Base-by-base conservation (phyloP, 2,888 invertebrate genomes). In the Hirtodrosophila duncani region DNA sequence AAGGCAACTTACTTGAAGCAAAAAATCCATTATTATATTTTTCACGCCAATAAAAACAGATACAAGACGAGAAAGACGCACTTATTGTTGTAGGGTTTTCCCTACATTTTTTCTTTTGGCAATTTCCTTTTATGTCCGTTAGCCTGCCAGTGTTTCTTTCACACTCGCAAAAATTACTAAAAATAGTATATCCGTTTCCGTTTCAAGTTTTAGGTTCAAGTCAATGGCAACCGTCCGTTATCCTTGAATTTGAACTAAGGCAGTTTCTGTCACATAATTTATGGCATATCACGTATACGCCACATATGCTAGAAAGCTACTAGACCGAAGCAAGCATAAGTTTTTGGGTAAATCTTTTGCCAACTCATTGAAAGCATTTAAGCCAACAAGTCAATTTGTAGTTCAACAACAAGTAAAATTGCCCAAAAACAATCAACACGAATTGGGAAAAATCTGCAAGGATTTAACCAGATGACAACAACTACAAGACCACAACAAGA, bases 31-130 rank as follows among this genome's bases (percentile, higher is more conserved):
- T 75, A 75, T 80, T 77, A 75, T 65, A 77, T 75, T 77, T 80
- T 75, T 80, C 80, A 75, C 80, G 72, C 80, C 74, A 77, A 80
- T 75, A 69, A 80, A 77, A 80, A 60, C 70, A 79, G 75, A 70
- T 55, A 80, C 78, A 77, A 68, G 71, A 58, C 44, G 36, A 29
- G 34, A 42, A 39, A 44, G 31, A 44, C 23, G n/a, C 4, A 21
- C 18, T 26, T 41, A 7, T 29, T 43, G 33, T 17, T 45, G 17
- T 31, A 34, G 42, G 26, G 34, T 24, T 3, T 14, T 38, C 34
- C 42, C n/a, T n/a, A n/a, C n/a, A n/a, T 27, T 24, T 14, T 44
- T 66, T 43, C 55, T 57, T 59, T 49, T 60, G 50, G 48, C 80
- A 75, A 75, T 80, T 72, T 79, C 65, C 62, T 46, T 24, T 52